Evolutionary conservation across 1,140 invertebrate species (phyloP).

Genomic region (Zaprionus gabonicus): DNA sequence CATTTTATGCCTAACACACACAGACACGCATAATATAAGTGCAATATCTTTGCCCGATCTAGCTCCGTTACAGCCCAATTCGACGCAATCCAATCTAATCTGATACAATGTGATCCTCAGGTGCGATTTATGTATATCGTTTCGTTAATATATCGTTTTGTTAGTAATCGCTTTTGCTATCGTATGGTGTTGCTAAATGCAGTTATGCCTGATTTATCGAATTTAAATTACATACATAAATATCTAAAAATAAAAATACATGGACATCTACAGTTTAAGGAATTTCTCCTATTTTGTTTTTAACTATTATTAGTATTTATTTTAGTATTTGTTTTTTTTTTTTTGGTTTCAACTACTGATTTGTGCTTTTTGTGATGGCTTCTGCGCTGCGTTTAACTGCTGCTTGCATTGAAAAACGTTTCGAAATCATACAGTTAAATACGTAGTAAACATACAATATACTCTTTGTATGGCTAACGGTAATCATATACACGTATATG

Average conservation of each 20-base stretch:
- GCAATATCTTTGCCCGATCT: background rate
- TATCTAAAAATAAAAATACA: conserved; percentile 78
- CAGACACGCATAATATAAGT: conserved; percentile 8
- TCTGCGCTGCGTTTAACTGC: conserved; percentile 62
- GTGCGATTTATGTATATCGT: conserved; percentile 37
- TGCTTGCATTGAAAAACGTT: conserved; percentile 63
- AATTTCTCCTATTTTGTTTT: conserved; percentile 32
- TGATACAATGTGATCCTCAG: conserved; percentile 21
- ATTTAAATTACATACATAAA: conserved; percentile 81
- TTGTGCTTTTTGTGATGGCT: conserved; percentile 80
- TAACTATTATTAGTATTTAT: conserved; percentile 45
- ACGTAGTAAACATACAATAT: conserved; percentile 32
- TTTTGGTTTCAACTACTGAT: conserved; percentile 63
- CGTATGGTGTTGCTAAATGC: conserved; percentile 67
- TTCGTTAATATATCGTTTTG: conserved; percentile 18
- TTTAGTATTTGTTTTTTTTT: conserved; percentile 23
- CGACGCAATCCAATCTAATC: conserved; percentile 20
- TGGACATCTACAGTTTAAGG: conserved; percentile 63
- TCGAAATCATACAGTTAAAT: conserved; percentile 38
- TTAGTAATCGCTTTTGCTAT: conserved; percentile 24
- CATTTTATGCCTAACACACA: conserved; percentile 48
- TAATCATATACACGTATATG: conserved; percentile 44
- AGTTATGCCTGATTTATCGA: conserved; percentile 75
- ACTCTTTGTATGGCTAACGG: conserved; percentile 37
- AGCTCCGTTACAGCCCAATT: conserved; percentile 4